A percentile compares a stretch with the other conserved stretches of the same genome.
Conservation (phyloP, 2,888 invertebrate species). For the Hemaris fuciformis region DNA sequence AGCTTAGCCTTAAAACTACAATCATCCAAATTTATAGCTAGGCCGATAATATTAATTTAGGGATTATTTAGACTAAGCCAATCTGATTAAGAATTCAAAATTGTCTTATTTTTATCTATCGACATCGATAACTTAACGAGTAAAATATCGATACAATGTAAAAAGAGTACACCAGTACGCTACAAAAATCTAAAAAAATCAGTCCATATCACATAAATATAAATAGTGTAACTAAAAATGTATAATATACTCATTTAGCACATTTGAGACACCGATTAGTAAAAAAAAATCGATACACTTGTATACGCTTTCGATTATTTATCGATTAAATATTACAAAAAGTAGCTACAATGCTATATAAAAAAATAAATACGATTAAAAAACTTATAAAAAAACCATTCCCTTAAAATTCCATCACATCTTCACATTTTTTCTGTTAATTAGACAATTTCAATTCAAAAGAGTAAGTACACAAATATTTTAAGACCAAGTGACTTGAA, state of each 20-base stretch:
- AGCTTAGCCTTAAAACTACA: constrained; percentile 6
- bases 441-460: too few relatives aligned
- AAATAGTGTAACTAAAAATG: constrained; percentile 20
- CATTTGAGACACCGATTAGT: not conserved
- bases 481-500: too few relatives aligned
- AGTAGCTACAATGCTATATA: not conserved
- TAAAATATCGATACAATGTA: not conserved
- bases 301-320: not conserved
- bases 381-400: too few relatives aligned
- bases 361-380: not conserved
- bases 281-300: not conserved
- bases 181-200: constrained; percentile 35
- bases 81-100: not conserved
- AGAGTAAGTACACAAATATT: too few relatives aligned
- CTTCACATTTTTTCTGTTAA: too few relatives aligned
- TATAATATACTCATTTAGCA: constrained; percentile 1
- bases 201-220: constrained; percentile 44
- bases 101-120: not conserved
- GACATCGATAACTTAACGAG: constrained; percentile 18
- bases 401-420: too few relatives aligned
- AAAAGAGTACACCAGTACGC: constrained; percentile 19
- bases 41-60: not conserved
- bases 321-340: not conserved
- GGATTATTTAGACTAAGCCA: not conserved
- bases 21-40: not conserved